These are phyloP conservation scores for Sesamia nonagrioides DNA, from an alignment of 1,140 invertebrate species.

Conservation along the genomic window DNA sequence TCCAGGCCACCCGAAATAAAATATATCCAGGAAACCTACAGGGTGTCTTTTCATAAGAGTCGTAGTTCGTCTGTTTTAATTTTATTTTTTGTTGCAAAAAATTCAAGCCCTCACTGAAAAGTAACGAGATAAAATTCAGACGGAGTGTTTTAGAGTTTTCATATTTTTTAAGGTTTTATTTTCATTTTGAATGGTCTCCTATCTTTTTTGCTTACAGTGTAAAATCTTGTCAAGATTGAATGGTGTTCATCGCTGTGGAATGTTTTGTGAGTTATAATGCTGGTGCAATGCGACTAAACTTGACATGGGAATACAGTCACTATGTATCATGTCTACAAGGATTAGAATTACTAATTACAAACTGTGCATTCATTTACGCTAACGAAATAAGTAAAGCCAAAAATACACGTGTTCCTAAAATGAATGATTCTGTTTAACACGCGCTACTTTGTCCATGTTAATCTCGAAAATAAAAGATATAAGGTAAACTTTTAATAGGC, in stretches of 20 bases:
- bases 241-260: background rate
- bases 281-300: too few relatives aligned
- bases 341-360: too few relatives aligned
- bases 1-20: background rate
- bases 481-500: background rate
- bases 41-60: background rate
- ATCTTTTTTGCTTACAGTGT: background rate
- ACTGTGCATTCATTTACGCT: background rate
- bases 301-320: too few relatives aligned
- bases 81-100: background rate
- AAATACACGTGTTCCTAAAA: background rate
- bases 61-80: background rate
- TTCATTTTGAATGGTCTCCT: background rate
- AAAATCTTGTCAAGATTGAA: background rate
- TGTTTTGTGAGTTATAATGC: background rate
- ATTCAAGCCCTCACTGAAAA: background rate
- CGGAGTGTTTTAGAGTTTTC: background rate
- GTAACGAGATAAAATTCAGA: conserved; percentile 2
- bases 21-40: background rate
- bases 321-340: too few relatives aligned
- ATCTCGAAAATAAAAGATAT: background rate
- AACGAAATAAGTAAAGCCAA: background rate
- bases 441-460: background rate
- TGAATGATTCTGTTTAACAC: background rate
- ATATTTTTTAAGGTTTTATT: background rate